Conservation (phyloP, 2,797 vertebrate genomes). For the Sebastes steindachneri region DNA sequence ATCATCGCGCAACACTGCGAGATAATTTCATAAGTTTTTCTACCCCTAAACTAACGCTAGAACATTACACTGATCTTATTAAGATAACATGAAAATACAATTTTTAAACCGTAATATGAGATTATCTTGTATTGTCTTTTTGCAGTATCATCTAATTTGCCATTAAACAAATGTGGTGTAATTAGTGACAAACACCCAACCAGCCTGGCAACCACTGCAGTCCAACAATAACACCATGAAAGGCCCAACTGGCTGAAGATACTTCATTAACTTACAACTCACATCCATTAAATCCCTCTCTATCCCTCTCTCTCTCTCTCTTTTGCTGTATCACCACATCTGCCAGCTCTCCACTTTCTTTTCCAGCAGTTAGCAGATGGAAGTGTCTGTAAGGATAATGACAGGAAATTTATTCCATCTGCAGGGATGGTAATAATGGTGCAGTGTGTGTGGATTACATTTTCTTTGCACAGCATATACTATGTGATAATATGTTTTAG, state of each 20-base stretch:
- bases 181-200: background rate
- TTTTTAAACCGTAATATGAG: background rate
- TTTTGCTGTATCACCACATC: conserved; percentile 23
- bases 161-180: background rate
- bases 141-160: background rate
- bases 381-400: conserved; percentile 66
- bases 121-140: background rate
- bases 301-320: background rate
- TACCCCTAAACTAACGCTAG: background rate
- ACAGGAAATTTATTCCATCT: conserved; percentile 74
- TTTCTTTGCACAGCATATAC: conserved; percentile 24
- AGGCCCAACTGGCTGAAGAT: background rate
- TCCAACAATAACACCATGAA: conserved; percentile 7
- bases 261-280: background rate
- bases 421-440: conserved; percentile 14
- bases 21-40: background rate
- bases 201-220: background rate
- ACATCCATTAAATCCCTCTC: background rate
- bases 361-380: conserved; percentile 68
- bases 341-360: conserved; percentile 40
- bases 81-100: background rate
- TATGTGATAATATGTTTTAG: background rate
- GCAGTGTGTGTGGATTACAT: background rate
- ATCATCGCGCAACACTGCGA: background rate
- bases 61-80: background rate